phyloP scores from a whole-genome alignment of 2,113 vertebrate genomes.

The Mormyrus lacerda region DNA sequence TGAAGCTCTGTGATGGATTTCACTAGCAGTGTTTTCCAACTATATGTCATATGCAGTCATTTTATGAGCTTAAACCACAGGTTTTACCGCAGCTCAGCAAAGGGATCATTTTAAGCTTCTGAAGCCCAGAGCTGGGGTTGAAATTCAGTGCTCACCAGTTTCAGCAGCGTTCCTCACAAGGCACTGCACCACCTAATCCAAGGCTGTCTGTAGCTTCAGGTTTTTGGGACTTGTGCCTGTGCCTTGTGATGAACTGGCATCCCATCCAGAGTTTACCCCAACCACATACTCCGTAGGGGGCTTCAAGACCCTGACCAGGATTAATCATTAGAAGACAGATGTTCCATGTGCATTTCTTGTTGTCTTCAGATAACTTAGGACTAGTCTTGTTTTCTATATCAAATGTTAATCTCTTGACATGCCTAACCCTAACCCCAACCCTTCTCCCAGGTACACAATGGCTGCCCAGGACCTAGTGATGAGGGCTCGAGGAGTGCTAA shows the following conservation, averaged over 20 bases:
- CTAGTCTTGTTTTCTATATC: background rate
- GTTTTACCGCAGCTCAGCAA: conserved; percentile 5
- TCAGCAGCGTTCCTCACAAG: background rate
- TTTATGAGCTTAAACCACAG: background rate
- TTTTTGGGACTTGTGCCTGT: background rate
- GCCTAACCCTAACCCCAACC: too few species aligned
- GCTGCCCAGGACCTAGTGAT: conserved; percentile 93
- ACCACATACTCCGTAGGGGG: background rate
- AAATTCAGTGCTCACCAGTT: background rate
- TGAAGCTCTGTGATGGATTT: conserved; percentile 1
- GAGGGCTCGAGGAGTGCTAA: conserved; percentile 85
- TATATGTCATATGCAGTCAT: background rate
- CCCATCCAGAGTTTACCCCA: background rate
- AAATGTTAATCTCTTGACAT: background rate
- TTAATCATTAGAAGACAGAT: background rate
- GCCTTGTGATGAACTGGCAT: background rate
- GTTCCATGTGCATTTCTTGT: background rate
- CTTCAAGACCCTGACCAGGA: background rate
- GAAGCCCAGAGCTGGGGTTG: conserved; percentile 2
- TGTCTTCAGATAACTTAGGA: background rate
- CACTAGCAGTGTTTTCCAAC: background rate
- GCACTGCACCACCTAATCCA: background rate
- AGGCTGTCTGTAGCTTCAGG: background rate
- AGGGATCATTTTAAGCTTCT: background rate
- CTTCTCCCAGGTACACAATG: conserved; percentile 78